These are phyloP conservation scores for Pithys albifrons DNA, from an alignment of 2,113 vertebrate species.

Conservation along the genomic window DNA sequence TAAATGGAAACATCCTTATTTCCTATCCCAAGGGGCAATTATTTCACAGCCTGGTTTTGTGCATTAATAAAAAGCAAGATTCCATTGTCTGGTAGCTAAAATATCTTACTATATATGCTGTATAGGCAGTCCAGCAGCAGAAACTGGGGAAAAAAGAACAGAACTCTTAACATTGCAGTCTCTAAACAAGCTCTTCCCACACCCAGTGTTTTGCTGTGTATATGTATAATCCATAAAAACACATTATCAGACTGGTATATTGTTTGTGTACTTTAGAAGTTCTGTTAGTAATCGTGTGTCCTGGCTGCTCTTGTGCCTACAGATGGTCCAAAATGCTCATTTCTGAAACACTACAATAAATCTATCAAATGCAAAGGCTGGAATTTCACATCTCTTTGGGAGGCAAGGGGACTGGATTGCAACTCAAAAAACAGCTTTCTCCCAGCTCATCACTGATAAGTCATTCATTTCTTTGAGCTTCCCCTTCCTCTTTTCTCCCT, in stretches of 20 bases:
- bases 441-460: neutral
- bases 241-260: neutral
- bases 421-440: neutral
- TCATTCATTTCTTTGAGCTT: neutral
- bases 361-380: neutral
- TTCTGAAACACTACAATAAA: neutral
- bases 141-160: neutral
- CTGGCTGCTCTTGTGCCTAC: neutral
- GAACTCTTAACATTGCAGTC: neutral
- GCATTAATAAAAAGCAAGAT: constrained; percentile 39
- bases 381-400: constrained; percentile 32
- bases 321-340: neutral
- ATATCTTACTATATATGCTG: neutral
- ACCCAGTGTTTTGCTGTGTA: neutral
- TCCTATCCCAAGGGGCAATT: constrained; percentile 64
- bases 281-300: neutral
- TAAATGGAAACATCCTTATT: constrained; percentile 51
- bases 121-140: neutral
- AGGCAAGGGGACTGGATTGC: neutral
- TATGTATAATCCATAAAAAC: neutral
- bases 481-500: neutral
- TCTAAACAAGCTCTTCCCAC: neutral
- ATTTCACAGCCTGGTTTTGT: constrained; percentile 16
- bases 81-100: constrained; percentile 22
- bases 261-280: neutral